Evolutionary conservation across 2,888 invertebrate genomes (phyloP), one percentile per base, ranked within the genome.

Genomic region (Carterocephalus palaemon): DNA sequence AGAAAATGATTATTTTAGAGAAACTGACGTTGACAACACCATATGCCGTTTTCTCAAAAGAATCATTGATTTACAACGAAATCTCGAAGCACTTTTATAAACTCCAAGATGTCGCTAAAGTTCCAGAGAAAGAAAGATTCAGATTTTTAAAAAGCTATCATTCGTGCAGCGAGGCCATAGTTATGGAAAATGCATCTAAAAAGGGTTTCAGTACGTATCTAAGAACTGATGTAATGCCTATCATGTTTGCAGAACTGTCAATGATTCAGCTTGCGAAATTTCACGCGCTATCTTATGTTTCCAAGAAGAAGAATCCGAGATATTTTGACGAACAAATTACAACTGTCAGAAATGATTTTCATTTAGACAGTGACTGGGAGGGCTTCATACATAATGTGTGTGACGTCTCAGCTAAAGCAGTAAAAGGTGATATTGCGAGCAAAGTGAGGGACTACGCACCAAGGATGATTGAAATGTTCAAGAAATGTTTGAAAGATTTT

Each of bases 61-160:
- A 77, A 56, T 9, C 58, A 1, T 70, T 66, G 28, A 28, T 60
- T 10, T 74, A 74, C 34, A 56, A 50, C 17, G 63, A 74, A 23
- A 31, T 72, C 0, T 50, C 57, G 0, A 48, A 48, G 20, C 31
- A 67, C 19, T 61, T 52, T 2, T 22, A 36, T 1, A 46, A 57
- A 26, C 20, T 75, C 4, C 59, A 56, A 50, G 45, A 53, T 7
- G 43, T 48, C 12, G 56, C 53, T 1, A 47, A 46, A 4, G 36
- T 59, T 7, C 49, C 56, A 2, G 28, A 15, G 2, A 9, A 20
- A 7, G 40, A 54, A 4, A 51, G 50, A 31, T 52, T 46, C 26
- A 48, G 45, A 10, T n/a, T 55, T n/a, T 33, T 47, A 3, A 48
- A 49, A 29, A 37, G 24, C 1, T 55, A 53, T 15, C 29, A 40